phyloP scores from a whole-genome alignment of 2,888 invertebrate genomes.

The Rhamnusium bicolor region DNA sequence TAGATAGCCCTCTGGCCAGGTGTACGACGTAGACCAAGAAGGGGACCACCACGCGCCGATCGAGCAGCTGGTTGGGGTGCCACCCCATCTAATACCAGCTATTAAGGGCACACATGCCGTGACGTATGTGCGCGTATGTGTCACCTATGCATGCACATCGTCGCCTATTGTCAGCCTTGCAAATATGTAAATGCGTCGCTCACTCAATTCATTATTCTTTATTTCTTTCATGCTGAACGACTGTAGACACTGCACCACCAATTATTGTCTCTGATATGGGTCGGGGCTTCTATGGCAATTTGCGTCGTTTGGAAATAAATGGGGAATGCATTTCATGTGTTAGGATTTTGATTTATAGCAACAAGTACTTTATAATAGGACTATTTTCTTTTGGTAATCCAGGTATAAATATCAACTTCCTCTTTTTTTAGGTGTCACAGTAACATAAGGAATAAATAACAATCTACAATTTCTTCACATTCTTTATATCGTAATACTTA shows the following conservation, averaged over 20 bases:
- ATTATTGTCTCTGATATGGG: conserved; percentile 37
- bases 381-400: background rate
- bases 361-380: conserved; percentile 4
- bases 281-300: conserved; percentile 3
- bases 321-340: too few species aligned
- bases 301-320: background rate
- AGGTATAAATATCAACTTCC: background rate
- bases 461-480: too few species aligned
- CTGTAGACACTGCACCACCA: conserved; percentile 41
- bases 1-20: conserved; percentile 53
- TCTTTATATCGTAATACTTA: too few species aligned
- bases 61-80: conserved; percentile 65
- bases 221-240: conserved; percentile 36
- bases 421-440: background rate
- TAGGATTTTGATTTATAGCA: conserved; percentile 26
- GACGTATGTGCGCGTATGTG: conserved; percentile 65
- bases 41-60: conserved; percentile 48
- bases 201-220: conserved; percentile 43
- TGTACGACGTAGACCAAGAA: conserved; percentile 44
- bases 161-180: conserved; percentile 45
- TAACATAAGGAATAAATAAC: too few species aligned
- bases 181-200: conserved; percentile 54
- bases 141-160: conserved; percentile 59
- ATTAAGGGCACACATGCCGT: conserved; percentile 66
- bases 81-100: conserved; percentile 61